Conservation (phyloP, 2,797 vertebrate genomes). For the Liparis tanakae region DNA sequence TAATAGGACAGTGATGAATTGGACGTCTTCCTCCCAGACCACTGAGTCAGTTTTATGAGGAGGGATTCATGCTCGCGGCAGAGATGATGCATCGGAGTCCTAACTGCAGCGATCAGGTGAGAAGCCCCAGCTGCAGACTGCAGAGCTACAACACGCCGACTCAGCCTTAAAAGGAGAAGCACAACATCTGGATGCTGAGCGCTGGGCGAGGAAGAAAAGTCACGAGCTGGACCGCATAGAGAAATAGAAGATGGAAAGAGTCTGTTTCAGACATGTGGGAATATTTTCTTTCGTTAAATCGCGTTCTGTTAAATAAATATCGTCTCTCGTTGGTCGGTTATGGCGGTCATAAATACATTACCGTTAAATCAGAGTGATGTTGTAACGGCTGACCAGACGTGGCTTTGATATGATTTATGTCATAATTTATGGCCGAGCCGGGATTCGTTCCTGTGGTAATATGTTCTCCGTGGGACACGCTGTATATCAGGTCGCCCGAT, state of each 20-base stretch:
- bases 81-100: conserved; percentile 82
- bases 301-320: background rate
- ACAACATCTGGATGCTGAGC: conserved; percentile 34
- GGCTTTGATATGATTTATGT: conserved; percentile 19
- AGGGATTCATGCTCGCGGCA: conserved; percentile 72
- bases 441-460: conserved; percentile 34
- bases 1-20: background rate
- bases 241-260: conserved; percentile 51
- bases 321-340: background rate
- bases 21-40: background rate
- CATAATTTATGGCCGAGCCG: conserved; percentile 32
- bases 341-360: background rate
- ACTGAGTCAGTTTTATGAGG: background rate
- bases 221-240: conserved; percentile 5
- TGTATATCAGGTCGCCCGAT: conserved; percentile 55
- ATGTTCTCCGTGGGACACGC: conserved; percentile 33
- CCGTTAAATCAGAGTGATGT: background rate
- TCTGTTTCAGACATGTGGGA: background rate
- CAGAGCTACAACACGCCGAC: background rate
- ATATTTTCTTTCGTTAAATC: background rate
- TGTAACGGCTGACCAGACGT: background rate
- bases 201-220: background rate
- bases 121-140: conserved; percentile 30
- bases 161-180: conserved; percentile 72
- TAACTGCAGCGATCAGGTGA: conserved; percentile 45